Evolutionary conservation across 2,797 vertebrate species (phyloP).

Genomic region (Lutjanus campechanus): DNA sequence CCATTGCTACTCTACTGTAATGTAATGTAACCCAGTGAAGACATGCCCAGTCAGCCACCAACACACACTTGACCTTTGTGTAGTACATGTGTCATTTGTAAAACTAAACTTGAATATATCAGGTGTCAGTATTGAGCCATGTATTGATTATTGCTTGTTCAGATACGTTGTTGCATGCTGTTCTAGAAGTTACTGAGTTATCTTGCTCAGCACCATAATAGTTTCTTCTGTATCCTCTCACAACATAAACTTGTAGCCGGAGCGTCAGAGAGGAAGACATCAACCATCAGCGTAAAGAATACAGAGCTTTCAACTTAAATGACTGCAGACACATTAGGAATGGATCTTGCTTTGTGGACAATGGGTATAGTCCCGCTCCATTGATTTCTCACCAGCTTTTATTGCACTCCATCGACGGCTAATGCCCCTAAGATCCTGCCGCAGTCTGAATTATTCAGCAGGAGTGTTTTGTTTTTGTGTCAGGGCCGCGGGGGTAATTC

Average conservation of each 20-base stretch:
- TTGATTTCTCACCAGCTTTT: slow-evolving; percentile 85
- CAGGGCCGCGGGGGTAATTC: slow-evolving; percentile 78
- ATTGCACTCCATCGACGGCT: slow-evolving; percentile 81
- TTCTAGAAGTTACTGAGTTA: too few relatives aligned
- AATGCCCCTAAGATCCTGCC: slow-evolving; percentile 82
- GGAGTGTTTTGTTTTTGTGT: slow-evolving; percentile 84
- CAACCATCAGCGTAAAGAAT: slow-evolving; percentile 61
- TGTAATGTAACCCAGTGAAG: too few relatives aligned
- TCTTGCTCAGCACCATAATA: too few relatives aligned
- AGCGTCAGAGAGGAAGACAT: slow-evolving; percentile 62
- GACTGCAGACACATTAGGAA: slow-evolving; percentile 77
- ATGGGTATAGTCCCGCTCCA: slow-evolving; percentile 80
- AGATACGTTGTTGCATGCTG: too few relatives aligned
- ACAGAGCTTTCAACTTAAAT: slow-evolving; percentile 73
- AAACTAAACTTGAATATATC: too few relatives aligned
- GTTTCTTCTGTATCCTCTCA: not conserved
- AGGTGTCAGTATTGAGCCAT: too few relatives aligned
- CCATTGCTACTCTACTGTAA: too few relatives aligned
- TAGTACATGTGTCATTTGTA: too few relatives aligned
- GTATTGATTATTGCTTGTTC: too few relatives aligned
- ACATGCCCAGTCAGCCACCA: too few relatives aligned
- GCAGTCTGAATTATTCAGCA: slow-evolving; percentile 85
- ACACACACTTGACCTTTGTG: too few relatives aligned
- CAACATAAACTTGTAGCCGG: slow-evolving; percentile 21
- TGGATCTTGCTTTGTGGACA: slow-evolving; percentile 79